Evolutionary conservation across 2,888 invertebrate species (phyloP).

Genomic region (Rhogogaster chlorosoma): DNA sequence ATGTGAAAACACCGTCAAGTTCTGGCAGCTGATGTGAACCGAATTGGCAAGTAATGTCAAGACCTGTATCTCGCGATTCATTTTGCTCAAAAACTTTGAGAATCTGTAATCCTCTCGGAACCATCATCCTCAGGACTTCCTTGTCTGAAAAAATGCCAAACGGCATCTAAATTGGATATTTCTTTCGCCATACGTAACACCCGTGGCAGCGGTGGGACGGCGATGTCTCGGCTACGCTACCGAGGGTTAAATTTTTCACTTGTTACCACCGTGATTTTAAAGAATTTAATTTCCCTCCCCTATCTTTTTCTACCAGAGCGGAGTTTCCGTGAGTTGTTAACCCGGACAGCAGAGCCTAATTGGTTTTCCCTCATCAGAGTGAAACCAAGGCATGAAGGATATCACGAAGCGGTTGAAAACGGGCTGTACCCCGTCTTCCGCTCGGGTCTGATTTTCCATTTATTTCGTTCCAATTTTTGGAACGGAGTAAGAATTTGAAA

Average conservation of each 20-base stretch:
- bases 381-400: not conserved
- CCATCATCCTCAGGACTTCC: not conserved
- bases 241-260: not conserved
- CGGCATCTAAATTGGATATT: not conserved
- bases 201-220: not conserved
- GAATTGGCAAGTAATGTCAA: not conserved
- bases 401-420: not conserved
- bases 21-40: not conserved
- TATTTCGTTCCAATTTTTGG: not conserved
- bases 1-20: not conserved
- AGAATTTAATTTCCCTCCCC: conserved; percentile 30
- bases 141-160: not conserved
- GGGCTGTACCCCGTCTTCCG: not conserved
- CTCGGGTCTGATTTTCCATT: not conserved
- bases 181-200: not conserved
- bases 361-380: conserved; percentile 25
- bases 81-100: not conserved
- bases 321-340: not conserved
- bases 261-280: conserved; percentile 1
- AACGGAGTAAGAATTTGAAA: not conserved
- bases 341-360: not conserved
- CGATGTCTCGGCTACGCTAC: not conserved
- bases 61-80: not conserved
- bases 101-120: no score
- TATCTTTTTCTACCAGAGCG: not conserved